Evolutionary conservation across 2,888 invertebrate genomes (phyloP).

Genomic region (Cybosia mesomella): DNA sequence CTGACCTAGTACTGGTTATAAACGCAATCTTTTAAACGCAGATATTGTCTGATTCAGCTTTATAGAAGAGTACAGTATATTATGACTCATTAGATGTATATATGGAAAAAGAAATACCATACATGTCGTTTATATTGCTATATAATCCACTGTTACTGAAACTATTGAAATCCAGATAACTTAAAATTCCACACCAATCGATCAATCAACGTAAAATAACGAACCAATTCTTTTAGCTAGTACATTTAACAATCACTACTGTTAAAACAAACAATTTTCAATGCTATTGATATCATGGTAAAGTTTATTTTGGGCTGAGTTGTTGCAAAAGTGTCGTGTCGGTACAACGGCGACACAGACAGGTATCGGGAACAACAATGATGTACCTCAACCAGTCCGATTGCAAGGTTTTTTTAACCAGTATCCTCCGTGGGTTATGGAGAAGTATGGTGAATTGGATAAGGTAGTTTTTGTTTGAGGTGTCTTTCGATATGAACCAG

Average conservation of each 20-base stretch:
- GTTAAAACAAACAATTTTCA: conserved; percentile 25
- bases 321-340: conserved; percentile 52
- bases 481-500: neutral
- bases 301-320: conserved; percentile 50
- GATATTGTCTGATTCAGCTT: too few relatives aligned
- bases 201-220: conserved; percentile 51
- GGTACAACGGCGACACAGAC: conserved; percentile 64
- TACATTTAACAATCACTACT: conserved; percentile 42
- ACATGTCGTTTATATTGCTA: neutral
- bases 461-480: conserved; percentile 12
- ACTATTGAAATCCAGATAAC: conserved; percentile 6
- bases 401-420: conserved; percentile 75
- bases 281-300: conserved; percentile 26
- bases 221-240: conserved; percentile 49
- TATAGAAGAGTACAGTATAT: neutral
- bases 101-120: neutral
- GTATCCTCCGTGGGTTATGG: conserved; percentile 62
- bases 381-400: conserved; percentile 79
- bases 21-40: too few relatives aligned
- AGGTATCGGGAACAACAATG: conserved; percentile 77
- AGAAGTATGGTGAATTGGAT: conserved; percentile 40
- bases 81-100: neutral
- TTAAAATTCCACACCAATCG: conserved; percentile 26
- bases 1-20: too few relatives aligned
- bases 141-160: neutral